A percentile compares a stretch with the other conserved stretches of the same genome.
Evolutionary conservation across 2,113 vertebrate species (phyloP).

Genomic region (Telmatochromis bifrenatus): DNA sequence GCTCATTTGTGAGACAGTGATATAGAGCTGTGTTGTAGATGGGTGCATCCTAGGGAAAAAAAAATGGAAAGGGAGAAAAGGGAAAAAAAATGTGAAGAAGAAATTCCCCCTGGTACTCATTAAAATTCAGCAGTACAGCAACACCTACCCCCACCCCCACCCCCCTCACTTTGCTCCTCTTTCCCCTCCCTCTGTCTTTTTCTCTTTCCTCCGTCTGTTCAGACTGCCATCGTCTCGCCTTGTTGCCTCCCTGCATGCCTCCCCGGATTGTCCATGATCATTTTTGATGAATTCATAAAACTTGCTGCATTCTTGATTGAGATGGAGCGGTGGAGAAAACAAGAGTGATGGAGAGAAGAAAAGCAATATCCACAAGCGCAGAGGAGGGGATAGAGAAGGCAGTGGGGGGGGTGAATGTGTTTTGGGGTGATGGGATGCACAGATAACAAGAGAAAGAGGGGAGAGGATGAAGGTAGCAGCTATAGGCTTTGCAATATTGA

Average conservation of each 20-base stretch:
- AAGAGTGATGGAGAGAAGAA: constrained; percentile 41
- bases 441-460: constrained; percentile 24
- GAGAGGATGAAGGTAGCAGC: constrained; percentile 25
- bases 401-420: background rate
- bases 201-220: constrained; percentile 37
- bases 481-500: constrained; percentile 51
- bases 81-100: constrained; percentile 28
- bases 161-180: constrained; percentile 12
- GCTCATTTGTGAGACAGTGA: constrained; percentile 67
- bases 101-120: constrained; percentile 77
- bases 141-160: background rate
- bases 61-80: background rate
- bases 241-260: constrained; percentile 41
- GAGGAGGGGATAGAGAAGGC: background rate
- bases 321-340: constrained; percentile 51
- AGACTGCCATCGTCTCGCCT: constrained; percentile 46
- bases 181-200: background rate
- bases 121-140: constrained; percentile 67
- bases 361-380: constrained; percentile 37
- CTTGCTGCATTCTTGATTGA: constrained; percentile 59
- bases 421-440: constrained; percentile 26
- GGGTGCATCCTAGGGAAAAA: constrained; percentile 34
- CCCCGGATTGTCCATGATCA: constrained; percentile 63
- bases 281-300: constrained; percentile 80
- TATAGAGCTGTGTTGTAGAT: constrained; percentile 38